These are phyloP conservation scores for Sandelia bainsii DNA, from an alignment of 2,797 vertebrate species.

Conservation along the genomic window DNA sequence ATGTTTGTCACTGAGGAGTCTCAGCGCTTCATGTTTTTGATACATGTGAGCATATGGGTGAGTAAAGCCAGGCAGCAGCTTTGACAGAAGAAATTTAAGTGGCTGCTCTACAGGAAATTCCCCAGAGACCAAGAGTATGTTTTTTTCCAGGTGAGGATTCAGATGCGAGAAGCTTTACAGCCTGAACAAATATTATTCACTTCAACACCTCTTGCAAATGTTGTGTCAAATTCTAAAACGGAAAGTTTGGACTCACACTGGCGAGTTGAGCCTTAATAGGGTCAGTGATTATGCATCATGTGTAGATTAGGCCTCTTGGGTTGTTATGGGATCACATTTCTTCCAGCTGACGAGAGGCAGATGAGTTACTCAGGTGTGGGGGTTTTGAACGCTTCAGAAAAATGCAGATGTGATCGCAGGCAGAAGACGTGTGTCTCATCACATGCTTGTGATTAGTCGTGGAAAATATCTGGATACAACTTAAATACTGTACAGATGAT, in stretches of 20 bases:
- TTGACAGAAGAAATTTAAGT: conserved; percentile 27
- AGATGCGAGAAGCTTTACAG: conserved; percentile 28
- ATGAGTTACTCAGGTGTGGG: conserved; percentile 67
- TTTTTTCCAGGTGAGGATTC: conserved; percentile 45
- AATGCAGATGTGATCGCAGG: conserved; percentile 42
- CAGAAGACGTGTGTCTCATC: conserved; percentile 36
- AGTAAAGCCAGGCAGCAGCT: conserved; percentile 16
- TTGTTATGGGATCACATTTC: conserved; percentile 48
- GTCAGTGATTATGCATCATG: conserved; percentile 27
- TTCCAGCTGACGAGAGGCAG: conserved; percentile 59
- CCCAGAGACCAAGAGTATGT: conserved; percentile 39
- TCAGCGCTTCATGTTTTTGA: not conserved
- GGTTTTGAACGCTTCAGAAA: conserved; percentile 31
- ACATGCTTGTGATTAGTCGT: conserved; percentile 17
- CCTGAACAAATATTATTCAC: conserved; percentile 37
- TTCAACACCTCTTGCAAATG: conserved; percentile 37
- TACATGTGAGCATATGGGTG: conserved; percentile 9
- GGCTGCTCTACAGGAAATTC: conserved; percentile 33
- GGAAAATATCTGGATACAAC: conserved; percentile 16
- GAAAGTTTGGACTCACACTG: not conserved
- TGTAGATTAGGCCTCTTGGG: conserved; percentile 41
- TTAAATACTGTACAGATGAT: not conserved
- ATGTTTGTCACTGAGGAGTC: not conserved
- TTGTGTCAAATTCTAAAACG: conserved; percentile 23
- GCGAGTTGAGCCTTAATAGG: conserved; percentile 35